These are phyloP conservation scores for Atlantisia rogersi DNA, from an alignment of 2,113 vertebrate species.

Conservation along the genomic window DNA sequence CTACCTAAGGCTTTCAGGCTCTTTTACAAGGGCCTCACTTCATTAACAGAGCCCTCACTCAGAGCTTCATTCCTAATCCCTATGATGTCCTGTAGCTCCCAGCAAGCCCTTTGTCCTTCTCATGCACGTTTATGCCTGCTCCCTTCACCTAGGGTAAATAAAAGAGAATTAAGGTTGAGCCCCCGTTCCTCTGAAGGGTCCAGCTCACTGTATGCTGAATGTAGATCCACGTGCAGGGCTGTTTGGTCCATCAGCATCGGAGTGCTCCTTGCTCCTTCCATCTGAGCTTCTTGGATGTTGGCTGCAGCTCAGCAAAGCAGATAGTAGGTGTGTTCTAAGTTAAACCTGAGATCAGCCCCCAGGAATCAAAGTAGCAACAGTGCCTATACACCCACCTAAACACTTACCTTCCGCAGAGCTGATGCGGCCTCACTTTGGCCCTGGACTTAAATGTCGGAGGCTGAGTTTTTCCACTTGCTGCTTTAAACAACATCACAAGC, in stretches of 20 bases:
- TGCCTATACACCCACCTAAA: background rate
- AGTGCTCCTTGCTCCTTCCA: background rate
- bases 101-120: background rate
- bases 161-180: background rate
- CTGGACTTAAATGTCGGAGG: background rate
- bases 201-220: background rate
- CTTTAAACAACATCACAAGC: background rate
- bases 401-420: background rate
- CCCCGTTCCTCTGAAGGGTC: background rate
- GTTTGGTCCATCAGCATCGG: background rate
- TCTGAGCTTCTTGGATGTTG: background rate
- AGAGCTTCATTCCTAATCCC: background rate
- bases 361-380: background rate
- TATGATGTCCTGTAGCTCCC: background rate
- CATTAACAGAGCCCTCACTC: background rate
- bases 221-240: background rate
- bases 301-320: background rate
- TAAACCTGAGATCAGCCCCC: background rate
- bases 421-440: background rate
- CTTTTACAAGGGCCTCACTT: background rate
- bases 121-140: background rate
- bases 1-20: background rate
- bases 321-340: background rate
- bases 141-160: background rate
- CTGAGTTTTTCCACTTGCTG: background rate